phyloP scores from a whole-genome alignment of 2,113 vertebrate genomes.

The Ancistrus triradiatus region DNA sequence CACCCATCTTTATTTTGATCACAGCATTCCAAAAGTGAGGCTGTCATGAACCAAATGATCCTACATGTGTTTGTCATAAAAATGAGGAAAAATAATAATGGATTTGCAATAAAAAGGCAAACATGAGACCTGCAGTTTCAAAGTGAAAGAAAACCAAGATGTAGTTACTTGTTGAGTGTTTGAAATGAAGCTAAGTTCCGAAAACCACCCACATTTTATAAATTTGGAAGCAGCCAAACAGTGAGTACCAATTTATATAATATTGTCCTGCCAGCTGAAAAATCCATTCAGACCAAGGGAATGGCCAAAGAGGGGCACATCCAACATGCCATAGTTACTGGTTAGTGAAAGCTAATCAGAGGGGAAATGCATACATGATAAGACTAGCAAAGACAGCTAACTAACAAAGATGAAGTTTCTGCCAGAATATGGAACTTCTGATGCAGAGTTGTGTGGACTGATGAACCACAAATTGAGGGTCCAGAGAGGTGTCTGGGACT shows the following conservation, averaged over 20 bases:
- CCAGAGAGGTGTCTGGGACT: no score
- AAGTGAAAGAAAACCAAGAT: constrained; percentile 53
- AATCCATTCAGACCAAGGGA: constrained; percentile 57
- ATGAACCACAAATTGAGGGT: no score
- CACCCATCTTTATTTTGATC: constrained; percentile 44
- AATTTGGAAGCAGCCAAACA: constrained; percentile 58
- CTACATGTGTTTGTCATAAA: constrained; percentile 56
- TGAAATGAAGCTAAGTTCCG: constrained; percentile 48
- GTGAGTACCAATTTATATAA: constrained; percentile 72
- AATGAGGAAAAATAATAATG: constrained; percentile 55
- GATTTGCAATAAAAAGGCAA: constrained; percentile 39
- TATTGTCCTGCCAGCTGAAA: constrained; percentile 58
- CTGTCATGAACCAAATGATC: constrained; percentile 40
- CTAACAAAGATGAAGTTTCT: no score
- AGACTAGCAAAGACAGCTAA: no score
- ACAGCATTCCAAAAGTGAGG: constrained; percentile 27
- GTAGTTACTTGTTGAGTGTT: constrained; percentile 50
- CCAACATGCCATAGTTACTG: no score
- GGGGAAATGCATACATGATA: no score
- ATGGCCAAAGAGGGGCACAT: constrained; percentile 56
- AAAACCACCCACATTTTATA: constrained; percentile 68
- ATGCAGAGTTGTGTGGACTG: no score
- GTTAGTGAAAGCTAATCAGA: no score
- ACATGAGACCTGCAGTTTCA: constrained; percentile 41
- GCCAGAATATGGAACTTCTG: no score